Evolutionary conservation across 2,113 vertebrate species (phyloP).

Genomic region (Rhea americana): DNA sequence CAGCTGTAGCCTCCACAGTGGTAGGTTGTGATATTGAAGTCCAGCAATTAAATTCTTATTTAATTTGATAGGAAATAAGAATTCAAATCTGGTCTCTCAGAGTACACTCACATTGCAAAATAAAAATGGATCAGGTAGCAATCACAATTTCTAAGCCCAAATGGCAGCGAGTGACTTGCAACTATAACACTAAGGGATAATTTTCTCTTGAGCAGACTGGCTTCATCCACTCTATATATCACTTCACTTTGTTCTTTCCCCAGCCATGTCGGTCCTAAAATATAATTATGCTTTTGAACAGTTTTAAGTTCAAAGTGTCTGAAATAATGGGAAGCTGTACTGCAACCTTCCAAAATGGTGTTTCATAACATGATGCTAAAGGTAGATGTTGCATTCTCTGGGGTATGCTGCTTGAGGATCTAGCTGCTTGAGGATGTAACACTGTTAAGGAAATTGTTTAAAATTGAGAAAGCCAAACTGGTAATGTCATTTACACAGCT

Average conservation of each 20-base stretch:
- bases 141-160: not conserved
- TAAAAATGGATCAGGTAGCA: not conserved
- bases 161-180: not conserved
- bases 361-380: not conserved
- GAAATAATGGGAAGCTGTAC: not conserved
- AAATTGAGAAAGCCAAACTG: not conserved
- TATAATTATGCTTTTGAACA: not conserved
- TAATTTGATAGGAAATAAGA: not conserved
- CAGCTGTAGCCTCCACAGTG: not conserved
- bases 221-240: fast-evolving
- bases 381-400: not conserved
- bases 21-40: not conserved
- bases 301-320: not conserved
- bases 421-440: fast-evolving
- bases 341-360: not conserved
- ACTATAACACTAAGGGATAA: not conserved
- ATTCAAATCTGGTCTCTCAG: not conserved
- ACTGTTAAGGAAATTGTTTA: not conserved
- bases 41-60: not conserved
- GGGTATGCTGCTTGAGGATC: not conserved
- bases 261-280: not conserved
- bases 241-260: not conserved
- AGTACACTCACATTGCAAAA: not conserved
- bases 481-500: not conserved
- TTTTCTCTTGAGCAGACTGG: not conserved